Conservation (phyloP, 2,113 vertebrate genomes). For the Nycticorax nycticorax region DNA sequence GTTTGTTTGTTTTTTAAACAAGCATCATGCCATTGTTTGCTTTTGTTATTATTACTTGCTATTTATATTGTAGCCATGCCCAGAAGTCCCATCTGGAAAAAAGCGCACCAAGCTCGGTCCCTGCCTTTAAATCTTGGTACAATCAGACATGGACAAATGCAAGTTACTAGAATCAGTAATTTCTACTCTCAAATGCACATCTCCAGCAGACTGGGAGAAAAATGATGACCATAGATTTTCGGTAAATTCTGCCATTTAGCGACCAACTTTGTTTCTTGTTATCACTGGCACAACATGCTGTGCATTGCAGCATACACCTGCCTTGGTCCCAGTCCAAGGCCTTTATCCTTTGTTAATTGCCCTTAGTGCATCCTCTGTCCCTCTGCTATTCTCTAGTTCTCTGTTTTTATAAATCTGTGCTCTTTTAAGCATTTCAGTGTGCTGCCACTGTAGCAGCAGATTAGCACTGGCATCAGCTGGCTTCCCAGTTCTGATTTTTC, state of each 20-base stretch:
- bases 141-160: neutral
- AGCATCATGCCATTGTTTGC: neutral
- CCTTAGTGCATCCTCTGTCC: neutral
- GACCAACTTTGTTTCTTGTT: neutral
- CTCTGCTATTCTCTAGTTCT: neutral
- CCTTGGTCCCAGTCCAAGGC: neutral
- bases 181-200: neutral
- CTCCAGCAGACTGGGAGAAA: neutral
- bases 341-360: neutral
- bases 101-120: neutral
- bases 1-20: neutral
- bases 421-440: neutral
- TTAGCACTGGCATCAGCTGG: neutral
- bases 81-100: neutral
- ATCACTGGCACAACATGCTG: neutral
- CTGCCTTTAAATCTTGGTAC: neutral
- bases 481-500: neutral
- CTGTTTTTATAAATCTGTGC: neutral
- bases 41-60: neutral
- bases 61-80: neutral
- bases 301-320: neutral
- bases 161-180: neutral
- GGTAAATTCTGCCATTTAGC: neutral
- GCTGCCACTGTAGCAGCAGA: neutral
- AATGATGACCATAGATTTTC: neutral